Evolutionary conservation across 2,113 vertebrate species (phyloP).

Genomic region (Saccopteryx leptura): DNA sequence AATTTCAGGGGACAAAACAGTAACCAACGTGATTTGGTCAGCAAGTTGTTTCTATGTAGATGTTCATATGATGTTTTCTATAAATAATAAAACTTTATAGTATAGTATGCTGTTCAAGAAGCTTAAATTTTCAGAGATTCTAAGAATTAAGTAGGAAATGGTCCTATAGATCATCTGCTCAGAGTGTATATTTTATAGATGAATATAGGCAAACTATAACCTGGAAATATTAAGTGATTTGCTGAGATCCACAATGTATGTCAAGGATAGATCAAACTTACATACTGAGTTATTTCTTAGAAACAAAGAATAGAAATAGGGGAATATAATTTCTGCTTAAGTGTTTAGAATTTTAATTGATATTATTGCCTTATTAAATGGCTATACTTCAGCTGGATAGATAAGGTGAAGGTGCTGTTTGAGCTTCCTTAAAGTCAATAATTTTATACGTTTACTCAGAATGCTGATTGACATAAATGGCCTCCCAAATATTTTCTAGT

Average conservation of each 20-base stretch:
- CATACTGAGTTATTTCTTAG: neutral
- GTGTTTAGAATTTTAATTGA: neutral
- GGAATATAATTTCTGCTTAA: neutral
- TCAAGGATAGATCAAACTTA: neutral
- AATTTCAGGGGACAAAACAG: neutral
- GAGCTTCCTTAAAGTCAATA: neutral
- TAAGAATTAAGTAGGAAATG: neutral
- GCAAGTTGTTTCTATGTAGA: neutral
- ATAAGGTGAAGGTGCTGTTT: neutral
- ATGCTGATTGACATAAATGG: neutral
- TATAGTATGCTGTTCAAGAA: neutral
- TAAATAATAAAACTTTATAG: neutral
- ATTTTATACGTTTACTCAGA: neutral
- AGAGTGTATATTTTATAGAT: neutral
- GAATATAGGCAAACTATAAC: neutral
- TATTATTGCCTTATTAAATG: neutral
- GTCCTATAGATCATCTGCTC: neutral
- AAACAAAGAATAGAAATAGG: neutral
- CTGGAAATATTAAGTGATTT: neutral
- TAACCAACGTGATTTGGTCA: neutral
- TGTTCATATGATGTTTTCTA: conserved; percentile 2
- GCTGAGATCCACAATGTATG: neutral
- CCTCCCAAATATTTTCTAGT: neutral
- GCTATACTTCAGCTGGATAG: neutral
- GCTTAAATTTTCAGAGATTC: neutral